A percentile compares a stretch with the other conserved stretches of the same genome.
Conservation (phyloP, 1,140 invertebrate genomes). For the Lepeophtheirus salmonis region DNA sequence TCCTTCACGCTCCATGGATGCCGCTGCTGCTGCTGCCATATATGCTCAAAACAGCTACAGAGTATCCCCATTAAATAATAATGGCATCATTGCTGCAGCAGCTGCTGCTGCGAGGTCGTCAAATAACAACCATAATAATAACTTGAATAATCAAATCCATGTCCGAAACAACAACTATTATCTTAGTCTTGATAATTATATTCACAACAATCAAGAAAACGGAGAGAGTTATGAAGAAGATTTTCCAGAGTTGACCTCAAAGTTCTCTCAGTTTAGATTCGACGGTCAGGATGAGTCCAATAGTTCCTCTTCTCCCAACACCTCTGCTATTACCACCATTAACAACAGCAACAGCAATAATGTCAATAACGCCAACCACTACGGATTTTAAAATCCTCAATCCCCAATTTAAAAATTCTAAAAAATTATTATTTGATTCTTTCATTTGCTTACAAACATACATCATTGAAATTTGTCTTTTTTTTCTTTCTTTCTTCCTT, state of each 20-base stretch:
- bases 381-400: too few relatives aligned
- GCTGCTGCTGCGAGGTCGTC: neutral
- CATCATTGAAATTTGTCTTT: too few relatives aligned
- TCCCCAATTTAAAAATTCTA: too few relatives aligned
- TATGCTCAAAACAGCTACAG: neutral
- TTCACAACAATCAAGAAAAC: neutral
- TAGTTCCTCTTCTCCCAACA: too few relatives aligned
- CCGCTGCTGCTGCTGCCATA: too few relatives aligned
- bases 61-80: neutral
- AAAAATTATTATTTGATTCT: too few relatives aligned
- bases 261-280: conserved; percentile 3
- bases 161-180: neutral
- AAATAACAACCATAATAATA: neutral
- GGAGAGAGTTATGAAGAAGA: neutral
- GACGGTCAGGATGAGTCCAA: neutral
- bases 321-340: too few relatives aligned
- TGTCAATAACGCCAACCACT: too few relatives aligned
- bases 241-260: conserved; percentile 1
- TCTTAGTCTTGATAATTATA: neutral
- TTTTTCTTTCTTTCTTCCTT: too few relatives aligned
- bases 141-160: neutral
- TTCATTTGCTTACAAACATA: too few relatives aligned
- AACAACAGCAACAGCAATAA: too few relatives aligned
- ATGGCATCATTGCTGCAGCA: neutral
- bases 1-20: too few relatives aligned